These are phyloP conservation scores for Empis stercorea DNA, from an alignment of 2,888 invertebrate species.

Conservation along the genomic window DNA sequence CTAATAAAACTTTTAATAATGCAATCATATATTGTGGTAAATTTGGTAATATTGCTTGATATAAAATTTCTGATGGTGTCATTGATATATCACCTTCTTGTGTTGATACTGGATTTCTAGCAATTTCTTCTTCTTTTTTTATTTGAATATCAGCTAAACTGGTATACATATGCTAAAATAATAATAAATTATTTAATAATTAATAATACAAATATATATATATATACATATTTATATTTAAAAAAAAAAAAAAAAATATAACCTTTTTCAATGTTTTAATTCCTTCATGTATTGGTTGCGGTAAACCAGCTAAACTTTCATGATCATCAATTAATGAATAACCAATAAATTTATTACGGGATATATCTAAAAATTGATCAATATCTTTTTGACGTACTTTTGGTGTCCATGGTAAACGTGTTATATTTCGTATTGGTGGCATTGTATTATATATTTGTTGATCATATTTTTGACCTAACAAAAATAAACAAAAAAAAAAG, in stretches of 20 bases:
- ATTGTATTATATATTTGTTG: slow-evolving; percentile 13
- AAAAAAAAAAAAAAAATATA: not conserved
- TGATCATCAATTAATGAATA: slow-evolving; percentile 80
- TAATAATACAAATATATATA: too few species aligned
- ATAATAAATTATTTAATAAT: too few species aligned
- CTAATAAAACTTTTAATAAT: slow-evolving; percentile 86
- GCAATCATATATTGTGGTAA: slow-evolving; percentile 97
- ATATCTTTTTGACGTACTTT: slow-evolving; percentile 92
- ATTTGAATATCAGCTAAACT: slow-evolving; percentile 88
- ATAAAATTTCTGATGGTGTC: slow-evolving; percentile 78
- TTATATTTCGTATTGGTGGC: slow-evolving; percentile 27
- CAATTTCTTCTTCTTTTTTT: slow-evolving; percentile 80
- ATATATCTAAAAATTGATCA: slow-evolving; percentile 81
- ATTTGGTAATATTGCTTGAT: slow-evolving; percentile 89
- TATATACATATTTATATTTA: too few species aligned
- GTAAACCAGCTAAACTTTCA: slow-evolving; percentile 84
- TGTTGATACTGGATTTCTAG: slow-evolving; percentile 79
- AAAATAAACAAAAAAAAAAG: too few species aligned
- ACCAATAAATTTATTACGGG: slow-evolving; percentile 90
- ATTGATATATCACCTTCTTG: slow-evolving; percentile 64
- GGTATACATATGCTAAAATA: slow-evolving; percentile 73
- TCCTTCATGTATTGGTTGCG: slow-evolving; percentile 94
- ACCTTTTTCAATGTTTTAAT: slow-evolving; percentile 74
- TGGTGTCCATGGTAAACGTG: slow-evolving; percentile 82
- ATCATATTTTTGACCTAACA: slow-evolving; percentile 13